Conservation (phyloP, 2,888 invertebrate species). For the Cremastinae sp. region DNA sequence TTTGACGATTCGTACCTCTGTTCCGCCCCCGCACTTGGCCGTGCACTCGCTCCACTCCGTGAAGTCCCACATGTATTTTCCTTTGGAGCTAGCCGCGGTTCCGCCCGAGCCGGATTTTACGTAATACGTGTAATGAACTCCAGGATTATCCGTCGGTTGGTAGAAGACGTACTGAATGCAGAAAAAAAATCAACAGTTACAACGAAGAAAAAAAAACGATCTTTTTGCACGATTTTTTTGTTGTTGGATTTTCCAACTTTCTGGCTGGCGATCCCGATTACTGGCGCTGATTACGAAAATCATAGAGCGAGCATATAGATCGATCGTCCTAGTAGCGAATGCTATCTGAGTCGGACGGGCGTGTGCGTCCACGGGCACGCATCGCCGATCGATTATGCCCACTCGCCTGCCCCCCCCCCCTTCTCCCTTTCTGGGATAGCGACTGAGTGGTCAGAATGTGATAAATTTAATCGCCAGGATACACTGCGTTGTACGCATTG, state of each 20-base stretch:
- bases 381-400: constrained; percentile 58
- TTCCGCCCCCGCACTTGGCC: constrained; percentile 89
- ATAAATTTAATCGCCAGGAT: constrained; percentile 64
- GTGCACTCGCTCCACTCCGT: constrained; percentile 91
- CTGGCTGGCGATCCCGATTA: too few species aligned
- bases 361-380: constrained; percentile 44
- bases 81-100: constrained; percentile 80
- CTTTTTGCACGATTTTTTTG: too few species aligned
- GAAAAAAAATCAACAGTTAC: constrained; percentile 13
- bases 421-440: constrained; percentile 39
- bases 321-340: constrained; percentile 60
- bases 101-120: constrained; percentile 82
- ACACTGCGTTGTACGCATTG: constrained; percentile 61
- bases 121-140: constrained; percentile 91
- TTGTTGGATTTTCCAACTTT: too few species aligned
- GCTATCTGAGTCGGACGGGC: constrained; percentile 58
- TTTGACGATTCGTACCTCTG: constrained; percentile 78
- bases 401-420: constrained; percentile 28
- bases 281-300: too few species aligned
- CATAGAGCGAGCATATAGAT: constrained; percentile 50
- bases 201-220: too few species aligned
- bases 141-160: constrained; percentile 84
- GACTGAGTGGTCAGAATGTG: constrained; percentile 56
- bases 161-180: constrained; percentile 69
- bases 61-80: constrained; percentile 87